A percentile compares a stretch with the other conserved stretches of the same genome.
These are phyloP conservation scores for Ochropleura plecta DNA, from an alignment of 2,888 invertebrate species.

Conservation along the genomic window DNA sequence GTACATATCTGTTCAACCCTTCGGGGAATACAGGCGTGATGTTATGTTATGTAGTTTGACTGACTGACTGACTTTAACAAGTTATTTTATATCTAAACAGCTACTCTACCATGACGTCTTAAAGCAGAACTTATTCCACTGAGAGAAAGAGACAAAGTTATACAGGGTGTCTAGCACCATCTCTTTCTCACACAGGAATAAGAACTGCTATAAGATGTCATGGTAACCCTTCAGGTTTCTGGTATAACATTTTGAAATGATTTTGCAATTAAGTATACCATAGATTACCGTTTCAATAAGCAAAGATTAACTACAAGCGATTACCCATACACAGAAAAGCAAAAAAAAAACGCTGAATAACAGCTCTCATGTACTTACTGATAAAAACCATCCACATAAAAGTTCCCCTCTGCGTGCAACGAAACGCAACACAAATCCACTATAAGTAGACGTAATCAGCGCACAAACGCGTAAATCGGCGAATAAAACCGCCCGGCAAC, in stretches of 20 bases:
- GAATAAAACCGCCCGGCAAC: constrained; percentile 62
- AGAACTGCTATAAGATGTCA: too few species aligned
- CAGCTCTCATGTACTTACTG: constrained; percentile 1
- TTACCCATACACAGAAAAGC: not conserved
- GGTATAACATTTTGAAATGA: not conserved
- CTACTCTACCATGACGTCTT: too few species aligned
- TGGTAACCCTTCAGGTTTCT: too few species aligned
- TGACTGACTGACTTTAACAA: too few species aligned
- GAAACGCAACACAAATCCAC: constrained; percentile 52
- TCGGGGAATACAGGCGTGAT: too few species aligned
- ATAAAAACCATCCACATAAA: constrained; percentile 16
- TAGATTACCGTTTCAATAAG: not conserved
- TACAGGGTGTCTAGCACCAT: too few species aligned
- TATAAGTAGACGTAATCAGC: constrained; percentile 62
- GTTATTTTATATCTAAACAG: too few species aligned
- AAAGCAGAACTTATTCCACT: too few species aligned
- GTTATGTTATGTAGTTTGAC: too few species aligned
- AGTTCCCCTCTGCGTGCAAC: constrained; percentile 32
- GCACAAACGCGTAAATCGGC: constrained; percentile 49
- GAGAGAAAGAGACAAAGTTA: too few species aligned
- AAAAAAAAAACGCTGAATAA: not conserved
- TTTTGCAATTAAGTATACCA: not conserved
- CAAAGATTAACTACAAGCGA: not conserved
- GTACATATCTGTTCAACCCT: too few species aligned
- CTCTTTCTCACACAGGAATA: too few species aligned